A percentile compares a stretch with the other conserved stretches of the same genome.
phyloP scores from a whole-genome alignment of 2,888 invertebrate species.

The Diadegma fenestrale region DNA sequence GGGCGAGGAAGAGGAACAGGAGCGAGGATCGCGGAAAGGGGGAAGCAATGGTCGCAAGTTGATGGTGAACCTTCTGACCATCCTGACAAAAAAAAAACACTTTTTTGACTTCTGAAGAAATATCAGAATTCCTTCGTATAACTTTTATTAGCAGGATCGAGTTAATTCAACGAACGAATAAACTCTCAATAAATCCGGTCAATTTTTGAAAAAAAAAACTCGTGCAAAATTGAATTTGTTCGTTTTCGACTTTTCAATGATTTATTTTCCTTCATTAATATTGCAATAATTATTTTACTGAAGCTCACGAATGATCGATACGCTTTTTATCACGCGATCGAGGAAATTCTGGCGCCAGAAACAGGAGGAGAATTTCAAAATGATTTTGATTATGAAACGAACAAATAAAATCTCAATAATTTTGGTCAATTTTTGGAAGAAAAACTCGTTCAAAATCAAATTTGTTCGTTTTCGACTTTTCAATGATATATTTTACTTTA shows the following conservation, averaged over 20 bases:
- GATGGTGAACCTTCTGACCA: constrained; percentile 49
- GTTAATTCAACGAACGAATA: neutral
- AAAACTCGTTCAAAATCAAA: too few species aligned
- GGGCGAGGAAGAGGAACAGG: constrained; percentile 21
- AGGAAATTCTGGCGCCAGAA: constrained; percentile 15
- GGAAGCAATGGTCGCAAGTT: constrained; percentile 43
- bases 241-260: neutral
- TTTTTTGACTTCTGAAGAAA: neutral
- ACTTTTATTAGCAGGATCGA: neutral
- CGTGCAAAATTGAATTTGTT: too few species aligned
- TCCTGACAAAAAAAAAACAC: neutral
- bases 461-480: neutral
- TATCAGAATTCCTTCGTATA: neutral
- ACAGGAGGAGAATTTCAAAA: constrained; percentile 60
- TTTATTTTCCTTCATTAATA: neutral
- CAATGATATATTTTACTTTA: neutral
- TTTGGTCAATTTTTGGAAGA: neutral
- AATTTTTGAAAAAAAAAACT: neutral
- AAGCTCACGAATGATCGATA: neutral
- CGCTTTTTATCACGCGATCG: neutral
- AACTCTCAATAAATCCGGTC: neutral
- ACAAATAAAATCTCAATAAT: neutral
- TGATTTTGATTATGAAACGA: too few species aligned
- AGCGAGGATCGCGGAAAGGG: constrained; percentile 37
- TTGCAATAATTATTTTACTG: neutral